These are phyloP conservation scores for Serilophus lunatus DNA, from an alignment of 2,113 vertebrate genomes.

Conservation along the genomic window DNA sequence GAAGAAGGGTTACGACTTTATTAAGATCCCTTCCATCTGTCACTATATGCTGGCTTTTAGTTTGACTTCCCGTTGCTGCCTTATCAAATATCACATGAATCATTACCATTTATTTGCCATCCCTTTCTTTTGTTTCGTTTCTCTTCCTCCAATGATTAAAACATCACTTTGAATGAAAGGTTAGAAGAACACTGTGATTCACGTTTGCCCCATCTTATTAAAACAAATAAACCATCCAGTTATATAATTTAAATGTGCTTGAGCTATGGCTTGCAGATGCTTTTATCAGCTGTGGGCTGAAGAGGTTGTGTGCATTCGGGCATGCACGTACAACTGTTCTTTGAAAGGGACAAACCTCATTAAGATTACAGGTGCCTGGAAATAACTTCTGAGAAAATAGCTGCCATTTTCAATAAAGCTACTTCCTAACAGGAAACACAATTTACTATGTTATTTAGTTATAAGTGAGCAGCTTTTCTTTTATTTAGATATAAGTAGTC, in stretches of 20 bases:
- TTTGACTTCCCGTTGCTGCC: constrained; percentile 75
- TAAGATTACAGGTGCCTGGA: constrained; percentile 77
- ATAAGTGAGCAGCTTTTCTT: constrained; percentile 9
- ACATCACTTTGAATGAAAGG: constrained; percentile 70
- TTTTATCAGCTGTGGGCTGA: constrained; percentile 76
- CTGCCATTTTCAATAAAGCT: constrained; percentile 74
- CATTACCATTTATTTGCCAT: constrained; percentile 72
- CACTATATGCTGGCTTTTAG: constrained; percentile 76
- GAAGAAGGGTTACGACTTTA: constrained; percentile 65
- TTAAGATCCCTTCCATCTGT: constrained; percentile 75
- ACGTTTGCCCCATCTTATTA: constrained; percentile 64
- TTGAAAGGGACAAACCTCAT: constrained; percentile 79
- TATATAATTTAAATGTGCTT: constrained; percentile 52
- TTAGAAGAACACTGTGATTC: constrained; percentile 74
- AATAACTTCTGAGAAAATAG: constrained; percentile 71
- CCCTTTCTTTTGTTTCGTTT: constrained; percentile 69
- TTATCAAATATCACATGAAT: constrained; percentile 76
- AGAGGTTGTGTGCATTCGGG: constrained; percentile 68
- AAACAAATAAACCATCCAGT: constrained; percentile 73
- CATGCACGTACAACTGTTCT: constrained; percentile 71
- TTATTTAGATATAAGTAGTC: not conserved
- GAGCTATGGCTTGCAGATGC: constrained; percentile 70
- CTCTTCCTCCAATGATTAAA: constrained; percentile 82
- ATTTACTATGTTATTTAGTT: constrained; percentile 61
- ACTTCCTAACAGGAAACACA: constrained; percentile 69